Base-by-base conservation (phyloP, 2,888 invertebrate genomes). In the Amphipoea lucens region DNA sequence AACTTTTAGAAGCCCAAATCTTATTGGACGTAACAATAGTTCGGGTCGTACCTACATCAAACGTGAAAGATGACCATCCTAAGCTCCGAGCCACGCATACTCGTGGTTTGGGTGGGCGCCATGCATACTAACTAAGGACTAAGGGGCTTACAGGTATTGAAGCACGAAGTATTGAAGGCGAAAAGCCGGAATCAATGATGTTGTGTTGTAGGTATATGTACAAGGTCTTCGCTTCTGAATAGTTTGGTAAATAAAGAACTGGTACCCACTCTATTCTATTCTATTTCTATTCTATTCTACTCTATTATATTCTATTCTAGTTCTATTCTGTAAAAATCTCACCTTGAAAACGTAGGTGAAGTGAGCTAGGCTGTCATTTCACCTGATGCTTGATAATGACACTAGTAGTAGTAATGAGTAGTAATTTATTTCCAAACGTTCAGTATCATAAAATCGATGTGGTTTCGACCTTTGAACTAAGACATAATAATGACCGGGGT, bases 111-210 rank as follows among this genome's bases (percentile, higher is more conserved):
- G 62, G 60, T 48, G 48, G 4, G 29, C 48, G 71, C 73, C 75
- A 77, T 79, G 83, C 89, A 89, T 87, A 82, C 87, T 75, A 88
- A 87, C 63, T 29, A 23, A 57, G 20, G 6, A 20, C 7, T 2
- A 9, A 12, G 20, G 20, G 17, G 6, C 48, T 73, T 51, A 79
- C n/a, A 62, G 65, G 76, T 82, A 78, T 54, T 72, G 72, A 68
- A 69, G 17, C 17, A 4, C 17, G 3, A 57, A 57, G 23, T 40
- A 62, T 62, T 40, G n/a, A 3, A 23, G 70, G 17, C 0, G 11
- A 40, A 9, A 66, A 66, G 0, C 57, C 12, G n/a, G 40, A 62
- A 51, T 68, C 57, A 29, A 60, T 60, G 7, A 12, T 29, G 45
- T 40, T 79, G 14, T 29, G 45, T 40, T 79, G 14, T 20, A 23